Conservation (phyloP, 2,888 invertebrate genomes). For the Zootermopsis nevadensis region DNA sequence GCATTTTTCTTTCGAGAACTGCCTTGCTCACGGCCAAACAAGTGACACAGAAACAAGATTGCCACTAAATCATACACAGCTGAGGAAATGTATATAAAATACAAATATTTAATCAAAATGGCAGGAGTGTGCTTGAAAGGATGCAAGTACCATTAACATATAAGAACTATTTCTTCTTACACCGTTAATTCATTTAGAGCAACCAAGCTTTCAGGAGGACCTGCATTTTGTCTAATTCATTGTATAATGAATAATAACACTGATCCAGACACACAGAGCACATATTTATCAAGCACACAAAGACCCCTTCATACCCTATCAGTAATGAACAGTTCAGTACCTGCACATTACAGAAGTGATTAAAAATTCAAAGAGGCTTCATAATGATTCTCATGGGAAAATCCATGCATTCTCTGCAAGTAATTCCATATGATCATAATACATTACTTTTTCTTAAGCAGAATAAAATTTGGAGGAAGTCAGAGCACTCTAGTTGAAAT, state of each 20-base stretch:
- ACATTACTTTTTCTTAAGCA: neutral
- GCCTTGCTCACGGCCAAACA: constrained; percentile 11
- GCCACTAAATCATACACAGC: neutral
- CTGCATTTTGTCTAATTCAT: too few species aligned
- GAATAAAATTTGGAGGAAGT: neutral
- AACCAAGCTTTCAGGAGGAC: neutral
- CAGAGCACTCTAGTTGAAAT: neutral
- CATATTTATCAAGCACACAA: too few species aligned
- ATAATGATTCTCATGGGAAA: too few species aligned
- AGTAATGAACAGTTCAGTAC: too few species aligned
- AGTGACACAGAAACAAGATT: neutral
- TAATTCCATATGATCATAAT: neutral
- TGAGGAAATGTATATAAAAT: neutral
- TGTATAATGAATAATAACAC: too few species aligned
- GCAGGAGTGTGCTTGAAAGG: neutral
- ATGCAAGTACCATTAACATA: neutral
- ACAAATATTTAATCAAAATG: neutral
- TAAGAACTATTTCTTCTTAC: neutral
- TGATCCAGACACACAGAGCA: too few species aligned
- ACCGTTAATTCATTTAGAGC: neutral
- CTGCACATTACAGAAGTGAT: too few species aligned
- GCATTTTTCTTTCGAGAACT: neutral
- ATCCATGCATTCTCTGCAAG: neutral
- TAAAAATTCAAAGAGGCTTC: too few species aligned
- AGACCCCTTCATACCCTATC: too few species aligned